phyloP scores from a whole-genome alignment of 1,140 invertebrate species.

The Drosophila ohnishii region DNA sequence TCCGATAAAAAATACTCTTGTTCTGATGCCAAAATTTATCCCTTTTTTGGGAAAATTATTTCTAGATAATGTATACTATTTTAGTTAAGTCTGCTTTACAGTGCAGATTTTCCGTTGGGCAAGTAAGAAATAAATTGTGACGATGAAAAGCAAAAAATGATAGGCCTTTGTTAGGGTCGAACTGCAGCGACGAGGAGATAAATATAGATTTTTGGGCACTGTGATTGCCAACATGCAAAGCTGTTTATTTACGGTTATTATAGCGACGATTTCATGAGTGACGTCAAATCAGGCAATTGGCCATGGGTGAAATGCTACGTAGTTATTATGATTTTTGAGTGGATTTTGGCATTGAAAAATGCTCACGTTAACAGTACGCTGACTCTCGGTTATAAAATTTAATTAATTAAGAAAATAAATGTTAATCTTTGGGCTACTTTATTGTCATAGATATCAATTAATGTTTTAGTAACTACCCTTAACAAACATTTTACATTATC shows the following conservation, averaged over 20 bases:
- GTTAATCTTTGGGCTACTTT: too few relatives aligned
- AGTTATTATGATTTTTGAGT: not conserved
- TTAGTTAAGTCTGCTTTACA: not conserved
- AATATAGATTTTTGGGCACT: slow-evolving; percentile 64
- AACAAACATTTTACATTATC: too few relatives aligned
- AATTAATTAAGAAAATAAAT: too few relatives aligned
- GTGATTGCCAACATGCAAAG: slow-evolving; percentile 54
- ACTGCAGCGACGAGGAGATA: slow-evolving; percentile 38
- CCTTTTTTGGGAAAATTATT: not conserved
- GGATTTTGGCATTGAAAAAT: not conserved
- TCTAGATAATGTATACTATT: not conserved
- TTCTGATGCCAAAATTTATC: too few relatives aligned
- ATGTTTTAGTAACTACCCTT: too few relatives aligned
- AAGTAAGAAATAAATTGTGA: not conserved
- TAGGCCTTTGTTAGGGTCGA: slow-evolving; percentile 20
- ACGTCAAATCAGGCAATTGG: slow-evolving; percentile 19
- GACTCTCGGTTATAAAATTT: not conserved
- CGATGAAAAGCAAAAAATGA: not conserved
- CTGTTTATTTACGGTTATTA: slow-evolving; percentile 51
- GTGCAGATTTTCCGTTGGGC: too few relatives aligned
- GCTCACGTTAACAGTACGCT: not conserved
- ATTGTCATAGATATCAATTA: too few relatives aligned
- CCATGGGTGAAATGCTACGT: not conserved
- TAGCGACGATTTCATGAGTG: slow-evolving; percentile 14
- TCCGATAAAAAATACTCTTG: not conserved